Evolutionary conservation across 2,113 vertebrate genomes (phyloP).

Genomic region (Lontra canadensis): DNA sequence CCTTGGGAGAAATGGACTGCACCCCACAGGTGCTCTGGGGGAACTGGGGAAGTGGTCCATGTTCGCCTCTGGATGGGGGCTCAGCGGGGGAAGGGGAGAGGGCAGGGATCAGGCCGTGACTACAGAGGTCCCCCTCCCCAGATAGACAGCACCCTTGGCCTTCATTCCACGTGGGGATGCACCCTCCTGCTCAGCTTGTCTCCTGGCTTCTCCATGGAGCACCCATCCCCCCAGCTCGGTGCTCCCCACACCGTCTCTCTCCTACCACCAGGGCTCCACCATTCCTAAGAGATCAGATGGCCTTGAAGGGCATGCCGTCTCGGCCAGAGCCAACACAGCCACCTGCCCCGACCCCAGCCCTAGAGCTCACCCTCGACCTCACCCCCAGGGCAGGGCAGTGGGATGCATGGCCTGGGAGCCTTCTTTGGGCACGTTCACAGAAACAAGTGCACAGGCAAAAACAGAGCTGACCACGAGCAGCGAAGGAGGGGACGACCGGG

Average conservation of each 20-base stretch:
- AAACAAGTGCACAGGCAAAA: neutral
- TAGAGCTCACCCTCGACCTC: too few species aligned
- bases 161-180: too few species aligned
- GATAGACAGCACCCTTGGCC: fast-evolving
- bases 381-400: neutral
- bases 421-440: neutral
- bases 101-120: neutral
- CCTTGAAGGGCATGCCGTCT: fast-evolving
- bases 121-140: neutral
- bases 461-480: too few species aligned
- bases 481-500: neutral
- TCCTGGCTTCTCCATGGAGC: neutral
- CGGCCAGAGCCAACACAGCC: neutral
- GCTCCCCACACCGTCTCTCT: neutral
- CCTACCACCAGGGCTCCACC: neutral
- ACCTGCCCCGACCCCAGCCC: neutral
- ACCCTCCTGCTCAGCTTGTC: fast-evolving
- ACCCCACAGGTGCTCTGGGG: neutral
- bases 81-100: neutral
- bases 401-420: neutral
- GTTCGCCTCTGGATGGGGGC: neutral
- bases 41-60: neutral
- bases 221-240: neutral
- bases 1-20: neutral
- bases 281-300: neutral